A percentile compares a stretch with the other conserved stretches of the same genome.
phyloP scores from a whole-genome alignment of 2,113 vertebrate species.

The Saguinus midas region DNA sequence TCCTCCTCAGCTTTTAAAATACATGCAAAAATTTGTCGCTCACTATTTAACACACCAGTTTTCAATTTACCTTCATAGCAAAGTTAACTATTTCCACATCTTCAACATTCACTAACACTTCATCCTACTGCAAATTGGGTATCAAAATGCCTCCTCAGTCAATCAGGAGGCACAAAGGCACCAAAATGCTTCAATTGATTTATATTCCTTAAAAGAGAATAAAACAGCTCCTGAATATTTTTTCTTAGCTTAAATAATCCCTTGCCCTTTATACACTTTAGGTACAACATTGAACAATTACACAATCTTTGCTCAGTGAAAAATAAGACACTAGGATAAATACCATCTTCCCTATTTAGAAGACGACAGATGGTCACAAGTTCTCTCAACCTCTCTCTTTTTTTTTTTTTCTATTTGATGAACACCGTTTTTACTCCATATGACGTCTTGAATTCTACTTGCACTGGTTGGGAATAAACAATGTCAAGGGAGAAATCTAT shows the following conservation, averaged over 20 bases:
- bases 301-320: neutral
- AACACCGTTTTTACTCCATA: neutral
- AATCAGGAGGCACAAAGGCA: neutral
- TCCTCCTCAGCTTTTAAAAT: neutral
- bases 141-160: neutral
- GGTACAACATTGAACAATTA: neutral
- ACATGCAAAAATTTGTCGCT: neutral
- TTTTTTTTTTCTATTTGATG: neutral
- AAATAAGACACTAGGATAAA: neutral
- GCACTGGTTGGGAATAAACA: neutral
- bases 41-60: neutral
- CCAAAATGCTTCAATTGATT: neutral
- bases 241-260: neutral
- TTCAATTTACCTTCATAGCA: neutral
- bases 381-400: neutral
- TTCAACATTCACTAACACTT: neutral
- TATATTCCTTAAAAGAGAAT: neutral
- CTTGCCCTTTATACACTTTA: neutral
- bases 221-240: neutral
- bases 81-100: neutral
- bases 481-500: neutral
- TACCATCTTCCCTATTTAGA: neutral
- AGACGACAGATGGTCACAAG: neutral
- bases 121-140: neutral
- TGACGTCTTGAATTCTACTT: neutral